These are phyloP conservation scores for Sphaeridia pumilis DNA, from an alignment of 2,888 invertebrate species.

Conservation along the genomic window DNA sequence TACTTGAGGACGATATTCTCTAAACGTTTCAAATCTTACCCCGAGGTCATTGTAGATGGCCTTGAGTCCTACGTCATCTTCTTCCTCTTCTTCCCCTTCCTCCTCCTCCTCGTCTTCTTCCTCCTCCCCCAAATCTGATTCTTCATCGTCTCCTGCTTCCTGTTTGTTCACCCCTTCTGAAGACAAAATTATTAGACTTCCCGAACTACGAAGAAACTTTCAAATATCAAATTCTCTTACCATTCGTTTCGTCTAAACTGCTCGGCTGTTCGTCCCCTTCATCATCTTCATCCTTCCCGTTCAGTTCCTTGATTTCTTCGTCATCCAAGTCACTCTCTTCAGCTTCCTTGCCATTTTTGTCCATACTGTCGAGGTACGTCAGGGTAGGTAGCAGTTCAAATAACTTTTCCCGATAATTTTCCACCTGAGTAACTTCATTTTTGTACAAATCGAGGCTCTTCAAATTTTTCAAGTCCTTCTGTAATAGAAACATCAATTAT, in stretches of 20 bases:
- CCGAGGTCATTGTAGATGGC: conserved; percentile 56
- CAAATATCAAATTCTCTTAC: neutral
- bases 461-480: conserved; percentile 73
- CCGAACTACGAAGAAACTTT: neutral
- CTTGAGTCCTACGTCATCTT: conserved; percentile 55
- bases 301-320: conserved; percentile 40
- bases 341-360: conserved; percentile 66
- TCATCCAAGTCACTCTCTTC: conserved; percentile 61
- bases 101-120: conserved; percentile 42
- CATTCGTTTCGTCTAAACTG: conserved; percentile 1
- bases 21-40: no score
- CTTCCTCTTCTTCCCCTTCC: conserved; percentile 47
- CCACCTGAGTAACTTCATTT: conserved; percentile 81
- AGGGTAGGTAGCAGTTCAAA: conserved; percentile 81
- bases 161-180: conserved; percentile 20
- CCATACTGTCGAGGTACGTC: conserved; percentile 82
- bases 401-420: conserved; percentile 84
- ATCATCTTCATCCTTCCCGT: conserved; percentile 21
- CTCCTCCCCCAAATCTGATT: conserved; percentile 28
- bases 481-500: no score
- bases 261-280: conserved; percentile 22
- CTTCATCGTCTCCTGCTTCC: conserved; percentile 38
- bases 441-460: conserved; percentile 86
- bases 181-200: neutral
- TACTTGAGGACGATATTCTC: no score